phyloP scores from a whole-genome alignment of 2,113 vertebrate species.

The Eira barbara region DNA sequence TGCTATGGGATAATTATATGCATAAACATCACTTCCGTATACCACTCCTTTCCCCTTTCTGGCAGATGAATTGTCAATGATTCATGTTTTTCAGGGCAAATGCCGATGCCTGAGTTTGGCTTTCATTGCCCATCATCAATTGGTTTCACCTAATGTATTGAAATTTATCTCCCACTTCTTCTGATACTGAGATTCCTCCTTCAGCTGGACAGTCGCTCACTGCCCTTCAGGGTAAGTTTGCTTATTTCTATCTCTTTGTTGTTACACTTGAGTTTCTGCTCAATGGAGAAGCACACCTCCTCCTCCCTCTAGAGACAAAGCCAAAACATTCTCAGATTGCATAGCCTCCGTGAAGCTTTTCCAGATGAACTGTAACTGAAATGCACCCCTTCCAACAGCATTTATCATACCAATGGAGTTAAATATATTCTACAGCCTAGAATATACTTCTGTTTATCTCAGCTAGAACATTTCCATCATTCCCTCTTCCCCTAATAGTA shows the following conservation, averaged over 20 bases:
- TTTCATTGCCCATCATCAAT: not conserved
- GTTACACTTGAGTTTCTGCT: not conserved
- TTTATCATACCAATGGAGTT: not conserved
- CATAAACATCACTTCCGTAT: accelerated
- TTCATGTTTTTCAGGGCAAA: not conserved
- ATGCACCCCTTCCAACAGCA: not conserved
- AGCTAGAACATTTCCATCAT: not conserved
- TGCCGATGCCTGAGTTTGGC: not conserved
- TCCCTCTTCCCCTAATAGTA: not conserved
- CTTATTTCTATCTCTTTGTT: not conserved
- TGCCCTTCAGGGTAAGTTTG: not conserved
- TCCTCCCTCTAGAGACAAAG: not conserved
- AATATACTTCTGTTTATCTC: not conserved
- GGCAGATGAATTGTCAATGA: not conserved
- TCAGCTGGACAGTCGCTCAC: not conserved
- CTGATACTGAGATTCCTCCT: not conserved
- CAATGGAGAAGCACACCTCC: not conserved
- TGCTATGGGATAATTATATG: not conserved
- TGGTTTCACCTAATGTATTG: not conserved
- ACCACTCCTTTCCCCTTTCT: not conserved
- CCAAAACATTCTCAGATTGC: not conserved
- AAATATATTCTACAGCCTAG: not conserved
- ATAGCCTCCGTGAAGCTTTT: not conserved
- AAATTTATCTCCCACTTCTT: not conserved
- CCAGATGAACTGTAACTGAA: not conserved